Percentiles rank a stretch among this genome's conserved stretches.
These are phyloP conservation scores for Centroberyx gerrardi DNA, from an alignment of 2,797 vertebrate species.

Conservation along the genomic window DNA sequence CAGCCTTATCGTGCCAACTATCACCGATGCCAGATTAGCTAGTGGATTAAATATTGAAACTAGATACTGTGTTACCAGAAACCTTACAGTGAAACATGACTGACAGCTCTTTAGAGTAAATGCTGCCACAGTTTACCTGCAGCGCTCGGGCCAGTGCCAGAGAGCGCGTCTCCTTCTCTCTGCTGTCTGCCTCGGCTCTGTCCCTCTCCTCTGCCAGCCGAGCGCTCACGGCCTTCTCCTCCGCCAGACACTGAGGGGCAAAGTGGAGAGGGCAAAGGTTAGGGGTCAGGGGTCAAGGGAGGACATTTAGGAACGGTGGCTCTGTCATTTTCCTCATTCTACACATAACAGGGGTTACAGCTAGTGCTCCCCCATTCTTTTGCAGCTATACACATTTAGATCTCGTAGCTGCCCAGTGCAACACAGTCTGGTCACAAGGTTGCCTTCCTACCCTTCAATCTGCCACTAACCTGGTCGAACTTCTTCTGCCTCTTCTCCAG, in stretches of 20 bases:
- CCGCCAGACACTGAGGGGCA: slow-evolving; percentile 85
- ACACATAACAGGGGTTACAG: neutral
- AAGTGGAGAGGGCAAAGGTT: neutral
- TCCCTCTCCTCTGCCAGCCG: slow-evolving; percentile 91
- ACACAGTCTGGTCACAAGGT: too few relatives aligned
- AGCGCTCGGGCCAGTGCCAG: slow-evolving; percentile 88
- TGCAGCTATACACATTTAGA: too few relatives aligned
- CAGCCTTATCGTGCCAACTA: neutral
- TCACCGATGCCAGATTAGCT: neutral
- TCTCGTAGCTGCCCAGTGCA: too few relatives aligned
- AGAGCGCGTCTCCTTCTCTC: slow-evolving; percentile 92
- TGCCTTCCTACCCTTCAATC: too few relatives aligned
- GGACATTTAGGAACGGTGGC: neutral
- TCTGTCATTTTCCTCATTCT: too few relatives aligned
- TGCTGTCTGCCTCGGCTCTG: slow-evolving; percentile 90
- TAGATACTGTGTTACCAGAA: neutral
- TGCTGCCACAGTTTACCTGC: slow-evolving; percentile 75
- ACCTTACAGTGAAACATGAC: neutral
- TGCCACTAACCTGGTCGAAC: slow-evolving; percentile 90
- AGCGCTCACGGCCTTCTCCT: slow-evolving; percentile 91
- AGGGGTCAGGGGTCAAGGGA: neutral
- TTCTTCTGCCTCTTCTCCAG: slow-evolving; percentile 96
- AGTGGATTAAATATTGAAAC: neutral
- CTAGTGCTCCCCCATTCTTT: too few relatives aligned
- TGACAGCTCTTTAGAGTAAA: neutral